Conservation (phyloP, 1,140 invertebrate species). For the Diprion similis region DNA sequence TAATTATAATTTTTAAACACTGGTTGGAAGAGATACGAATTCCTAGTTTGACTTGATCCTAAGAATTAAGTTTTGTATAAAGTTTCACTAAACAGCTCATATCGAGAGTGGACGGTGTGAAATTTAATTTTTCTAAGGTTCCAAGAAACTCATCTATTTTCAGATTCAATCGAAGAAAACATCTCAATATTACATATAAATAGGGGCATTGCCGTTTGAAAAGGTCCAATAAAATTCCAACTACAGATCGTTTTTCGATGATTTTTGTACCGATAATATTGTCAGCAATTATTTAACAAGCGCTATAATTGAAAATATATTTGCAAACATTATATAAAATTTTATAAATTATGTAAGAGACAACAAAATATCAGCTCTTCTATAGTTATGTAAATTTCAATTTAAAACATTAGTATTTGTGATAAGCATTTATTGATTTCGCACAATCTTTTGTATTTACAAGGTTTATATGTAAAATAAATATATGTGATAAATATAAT, state of each 20-base stretch:
- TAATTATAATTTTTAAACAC: background rate
- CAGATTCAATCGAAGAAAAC: no score
- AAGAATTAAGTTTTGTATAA: background rate
- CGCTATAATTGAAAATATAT: background rate
- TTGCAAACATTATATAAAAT: background rate
- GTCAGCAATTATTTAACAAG: background rate
- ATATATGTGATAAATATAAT: slow-evolving; percentile 8
- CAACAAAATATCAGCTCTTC: background rate
- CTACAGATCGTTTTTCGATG: background rate
- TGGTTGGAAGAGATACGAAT: background rate
- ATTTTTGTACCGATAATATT: background rate
- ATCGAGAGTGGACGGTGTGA: background rate
- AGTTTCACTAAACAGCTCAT: background rate
- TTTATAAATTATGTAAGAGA: background rate
- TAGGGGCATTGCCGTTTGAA: background rate
- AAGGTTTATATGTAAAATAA: background rate
- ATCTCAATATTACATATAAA: no score
- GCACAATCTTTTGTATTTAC: slow-evolving; percentile 3
- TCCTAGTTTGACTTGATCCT: background rate
- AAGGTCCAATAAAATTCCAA: background rate
- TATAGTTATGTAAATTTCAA: background rate
- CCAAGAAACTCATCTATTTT: background rate
- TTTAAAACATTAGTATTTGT: background rate
- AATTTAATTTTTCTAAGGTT: background rate
- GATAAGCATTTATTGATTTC: slow-evolving; percentile 8